phyloP scores from a whole-genome alignment of 2,888 invertebrate species.

The Notodonta dromedarius region DNA sequence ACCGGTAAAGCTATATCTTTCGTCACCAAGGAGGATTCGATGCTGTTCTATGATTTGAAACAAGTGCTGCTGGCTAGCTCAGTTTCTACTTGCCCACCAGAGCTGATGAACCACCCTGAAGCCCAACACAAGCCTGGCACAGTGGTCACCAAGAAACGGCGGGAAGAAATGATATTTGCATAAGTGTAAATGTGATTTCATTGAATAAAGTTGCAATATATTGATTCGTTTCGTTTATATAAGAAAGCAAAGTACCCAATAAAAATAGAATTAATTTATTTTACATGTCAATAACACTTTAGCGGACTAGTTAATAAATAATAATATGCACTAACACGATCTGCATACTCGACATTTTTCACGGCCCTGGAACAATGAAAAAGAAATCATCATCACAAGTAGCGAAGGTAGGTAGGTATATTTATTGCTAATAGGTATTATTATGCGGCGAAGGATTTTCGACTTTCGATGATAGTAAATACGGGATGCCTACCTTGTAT shows the following conservation, averaged over 20 bases:
- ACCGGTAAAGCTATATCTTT: conserved; percentile 98
- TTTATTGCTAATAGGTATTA: too few species aligned
- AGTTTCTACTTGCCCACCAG: conserved; percentile 97
- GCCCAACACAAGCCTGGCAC: conserved; percentile 99
- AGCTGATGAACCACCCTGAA: conserved; percentile 98
- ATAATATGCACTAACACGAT: conserved; percentile 26
- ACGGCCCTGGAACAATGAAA: conserved; percentile 41
- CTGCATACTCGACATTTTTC: conserved; percentile 25
- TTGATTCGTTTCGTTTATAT: conserved; percentile 13
- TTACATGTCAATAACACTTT: conserved; percentile 27
- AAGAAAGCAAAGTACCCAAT: conserved; percentile 32
- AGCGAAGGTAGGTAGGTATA: too few species aligned
- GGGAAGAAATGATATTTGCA: conserved; percentile 98
- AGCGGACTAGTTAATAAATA: conserved; percentile 36
- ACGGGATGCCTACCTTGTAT: conserved; percentile 20
- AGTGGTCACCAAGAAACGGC: conserved; percentile 95
- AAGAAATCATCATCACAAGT: background rate
- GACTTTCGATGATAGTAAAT: background rate
- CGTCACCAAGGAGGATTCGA: conserved; percentile 98
- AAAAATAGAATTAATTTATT: conserved; percentile 52
- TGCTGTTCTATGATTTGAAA: conserved; percentile 98
- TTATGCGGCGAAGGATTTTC: too few species aligned
- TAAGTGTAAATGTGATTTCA: conserved; percentile 64
- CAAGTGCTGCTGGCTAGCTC: conserved; percentile 95
- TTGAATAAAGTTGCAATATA: conserved; percentile 29